Base-by-base conservation (phyloP, 2,113 vertebrate species). In the Dromaius novaehollandiae region DNA sequence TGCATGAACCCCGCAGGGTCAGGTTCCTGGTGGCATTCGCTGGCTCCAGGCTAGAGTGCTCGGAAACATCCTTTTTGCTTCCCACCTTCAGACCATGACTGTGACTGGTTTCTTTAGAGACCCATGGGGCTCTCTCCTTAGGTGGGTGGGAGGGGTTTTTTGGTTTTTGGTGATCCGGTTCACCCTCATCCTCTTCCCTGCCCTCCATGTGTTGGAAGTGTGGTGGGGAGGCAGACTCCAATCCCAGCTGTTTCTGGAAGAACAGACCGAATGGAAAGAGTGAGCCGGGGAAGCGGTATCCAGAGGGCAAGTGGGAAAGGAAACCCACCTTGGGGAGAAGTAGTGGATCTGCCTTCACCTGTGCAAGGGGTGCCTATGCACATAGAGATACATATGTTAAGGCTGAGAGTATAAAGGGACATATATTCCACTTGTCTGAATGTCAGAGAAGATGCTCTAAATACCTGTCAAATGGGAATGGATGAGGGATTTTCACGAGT, bases 41-140 rank as follows among this genome's bases (percentile, higher is more conserved):
- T 19, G 58, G 44, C 78, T 79, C 86, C 90, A 58, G 87, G 76
- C 75, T 18, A 71, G 48, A 91, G 60, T 24, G 3, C 75, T 88
- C 58, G 25, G 48, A 81, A 91, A 80, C 71, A 34, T 68, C 76
- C 71, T 55, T 65, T 94, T 75, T 78, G 51, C 71, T 94, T 94
- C 68, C 64, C 78, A 55, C 63, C 86, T 88, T 82, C 8, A 3
- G 26, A 82, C 78, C 53, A 28, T 0, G 0, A 5, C 70, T 56
- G 26, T 40, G 48, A 19, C 25, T 82, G 44, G 30, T 60, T 77
- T 53, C 75, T 65, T 25, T 61, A 84, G 63, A 84, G 36, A 58
- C 81, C 42, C 36, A 8, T 1, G 5, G 66, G 86, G 30, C 66
- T 82, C 34, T 40, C 13, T 90, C 69, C 56, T 65, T 65, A 12